Conservation (phyloP, 2,888 invertebrate species). For the Torymus texanus region DNA sequence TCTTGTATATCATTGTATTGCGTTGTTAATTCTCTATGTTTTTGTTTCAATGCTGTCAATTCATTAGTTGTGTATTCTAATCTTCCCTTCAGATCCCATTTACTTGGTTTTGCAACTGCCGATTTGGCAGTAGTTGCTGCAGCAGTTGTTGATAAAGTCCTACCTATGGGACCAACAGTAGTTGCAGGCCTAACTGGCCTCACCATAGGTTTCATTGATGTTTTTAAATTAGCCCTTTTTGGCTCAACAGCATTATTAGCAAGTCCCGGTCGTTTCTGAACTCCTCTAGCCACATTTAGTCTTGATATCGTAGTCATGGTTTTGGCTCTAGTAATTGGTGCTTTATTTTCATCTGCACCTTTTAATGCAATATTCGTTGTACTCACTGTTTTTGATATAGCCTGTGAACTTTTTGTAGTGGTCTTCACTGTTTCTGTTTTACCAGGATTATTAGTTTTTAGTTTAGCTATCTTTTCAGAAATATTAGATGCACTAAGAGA, state of each 20-base stretch:
- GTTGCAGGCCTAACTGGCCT: slow-evolving; percentile 66
- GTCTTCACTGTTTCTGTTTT: slow-evolving; percentile 1
- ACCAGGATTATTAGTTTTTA: too few species aligned
- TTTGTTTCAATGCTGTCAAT: slow-evolving; percentile 81
- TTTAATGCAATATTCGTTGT: slow-evolving; percentile 58
- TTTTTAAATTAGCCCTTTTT: slow-evolving; percentile 63
- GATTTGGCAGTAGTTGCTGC: slow-evolving; percentile 55
- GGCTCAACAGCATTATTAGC: slow-evolving; percentile 57
- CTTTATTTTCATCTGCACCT: slow-evolving; percentile 65
- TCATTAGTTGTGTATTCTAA: slow-evolving; percentile 74
- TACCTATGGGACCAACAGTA: slow-evolving; percentile 68
- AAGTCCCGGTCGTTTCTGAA: slow-evolving; percentile 65
- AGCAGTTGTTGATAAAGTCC: slow-evolving; percentile 42
- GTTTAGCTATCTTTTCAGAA: too few species aligned
- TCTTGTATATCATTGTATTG: slow-evolving; percentile 60
- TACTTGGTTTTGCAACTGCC: slow-evolving; percentile 63
- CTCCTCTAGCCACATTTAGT: slow-evolving; percentile 55
- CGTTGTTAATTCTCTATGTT: slow-evolving; percentile 79
- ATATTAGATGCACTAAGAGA: too few species aligned
- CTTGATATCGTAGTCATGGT: slow-evolving; percentile 61
- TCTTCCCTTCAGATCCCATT: slow-evolving; percentile 71
- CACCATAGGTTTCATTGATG: slow-evolving; percentile 55
- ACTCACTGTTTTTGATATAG: slow-evolving; percentile 60
- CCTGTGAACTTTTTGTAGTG: slow-evolving; percentile 6
- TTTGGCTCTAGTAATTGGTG: slow-evolving; percentile 61